Evolutionary conservation across 1,140 invertebrate species (phyloP).

Genomic region (Drosophila pseudoananassae): DNA sequence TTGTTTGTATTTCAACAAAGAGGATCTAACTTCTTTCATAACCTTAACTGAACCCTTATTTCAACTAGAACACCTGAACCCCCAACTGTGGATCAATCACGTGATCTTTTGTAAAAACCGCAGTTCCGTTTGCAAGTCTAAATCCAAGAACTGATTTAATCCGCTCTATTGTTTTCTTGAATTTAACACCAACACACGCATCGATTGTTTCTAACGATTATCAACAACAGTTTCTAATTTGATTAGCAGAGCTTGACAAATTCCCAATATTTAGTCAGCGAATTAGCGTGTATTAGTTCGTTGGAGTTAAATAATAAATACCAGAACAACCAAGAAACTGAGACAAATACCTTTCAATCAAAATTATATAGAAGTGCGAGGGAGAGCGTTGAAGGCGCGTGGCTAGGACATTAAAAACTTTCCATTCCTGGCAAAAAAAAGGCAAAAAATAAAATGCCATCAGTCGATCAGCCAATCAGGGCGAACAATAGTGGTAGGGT

Average conservation of each 20-base stretch:
- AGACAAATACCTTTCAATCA: constrained; percentile 4
- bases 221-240: constrained; percentile 52
- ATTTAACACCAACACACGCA: constrained; percentile 28
- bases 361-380: neutral
- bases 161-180: constrained; percentile 54
- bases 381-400: constrained; percentile 20
- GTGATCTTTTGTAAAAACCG: constrained; percentile 57
- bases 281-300: constrained; percentile 52
- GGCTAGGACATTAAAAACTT: constrained; percentile 62
- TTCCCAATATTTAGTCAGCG: constrained; percentile 55
- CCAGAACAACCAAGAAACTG: constrained; percentile 14
- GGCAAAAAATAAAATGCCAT: constrained; percentile 12
- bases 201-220: constrained; percentile 30
- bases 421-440: constrained; percentile 35
- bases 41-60: neutral
- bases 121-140: constrained; percentile 17
- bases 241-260: constrained; percentile 61
- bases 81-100: constrained; percentile 13
- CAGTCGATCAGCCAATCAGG: constrained; percentile 17
- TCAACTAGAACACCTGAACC: neutral
- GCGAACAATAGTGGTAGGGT: constrained; percentile 19
- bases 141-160: constrained; percentile 20
- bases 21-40: neutral
- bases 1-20: no score
- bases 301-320: constrained; percentile 25